A percentile compares a stretch with the other conserved stretches of the same genome.
These are phyloP conservation scores for Piaya cayana DNA, from an alignment of 2,113 vertebrate genomes.

Conservation along the genomic window DNA sequence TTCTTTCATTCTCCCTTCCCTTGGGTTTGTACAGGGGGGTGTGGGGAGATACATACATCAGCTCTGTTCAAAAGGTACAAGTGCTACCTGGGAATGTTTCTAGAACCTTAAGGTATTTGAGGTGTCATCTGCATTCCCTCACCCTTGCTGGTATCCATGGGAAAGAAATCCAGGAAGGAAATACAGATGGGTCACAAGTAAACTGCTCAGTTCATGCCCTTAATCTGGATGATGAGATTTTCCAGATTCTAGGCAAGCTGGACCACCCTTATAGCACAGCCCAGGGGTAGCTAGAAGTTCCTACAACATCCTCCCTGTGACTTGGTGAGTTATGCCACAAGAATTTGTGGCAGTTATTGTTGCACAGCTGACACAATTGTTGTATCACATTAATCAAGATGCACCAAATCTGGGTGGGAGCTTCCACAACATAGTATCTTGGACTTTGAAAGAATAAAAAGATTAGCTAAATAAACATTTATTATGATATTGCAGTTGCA, in stretches of 20 bases:
- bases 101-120: neutral
- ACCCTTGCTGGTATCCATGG: neutral
- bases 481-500: neutral
- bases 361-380: neutral
- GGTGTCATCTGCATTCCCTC: neutral
- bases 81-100: neutral
- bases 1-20: too few relatives aligned
- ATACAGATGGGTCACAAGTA: neutral
- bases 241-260: neutral
- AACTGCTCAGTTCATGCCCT: neutral
- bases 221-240: neutral
- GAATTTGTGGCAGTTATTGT: neutral
- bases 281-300: neutral
- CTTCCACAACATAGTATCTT: neutral
- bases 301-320: neutral
- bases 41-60: rapidly evolving
- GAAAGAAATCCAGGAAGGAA: neutral
- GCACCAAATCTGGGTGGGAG: neutral
- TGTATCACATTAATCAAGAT: neutral
- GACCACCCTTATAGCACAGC: neutral
- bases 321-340: neutral
- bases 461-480: neutral
- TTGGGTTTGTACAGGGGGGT: too few relatives aligned
- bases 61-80: neutral
- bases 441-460: neutral